Base-by-base conservation (phyloP, 2,797 vertebrate genomes). In the Pygocentrus nattereri region DNA sequence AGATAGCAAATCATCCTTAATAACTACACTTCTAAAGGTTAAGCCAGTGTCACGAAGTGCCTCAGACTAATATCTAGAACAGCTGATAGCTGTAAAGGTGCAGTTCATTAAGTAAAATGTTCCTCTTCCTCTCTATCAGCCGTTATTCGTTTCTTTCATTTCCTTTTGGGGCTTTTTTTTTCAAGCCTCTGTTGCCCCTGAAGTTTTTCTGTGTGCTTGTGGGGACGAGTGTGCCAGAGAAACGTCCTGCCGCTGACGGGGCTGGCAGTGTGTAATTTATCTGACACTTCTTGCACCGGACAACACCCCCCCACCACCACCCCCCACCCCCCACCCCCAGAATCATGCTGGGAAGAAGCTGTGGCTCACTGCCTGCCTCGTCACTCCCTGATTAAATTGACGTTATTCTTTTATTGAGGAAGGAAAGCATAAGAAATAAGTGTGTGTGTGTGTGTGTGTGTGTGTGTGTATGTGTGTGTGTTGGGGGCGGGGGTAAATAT, bases 341-440 rank as follows among this genome's bases (percentile, higher is more conserved):
- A 1, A 30, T 34, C 70, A 69, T 78, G 74, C 56, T 61, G 52
- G 69, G 19, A 61, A 67, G 34, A 13, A 62, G 52, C 18, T 16
- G 49, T 82, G 68, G 80, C 62, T 59, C 50, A 25, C 25, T 47
- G 79, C 79, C 56, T 3, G 34, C 30, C 69, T 44, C 79, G 68
- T 82, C 76, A 49, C 31, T 49, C 50, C 79, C 62, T 81, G 74
- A 78, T 85, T 82, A 79, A 76, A 83, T 38, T 68, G 61, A 56
- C 77, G 81, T 80, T 80, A 62, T 76, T 80, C 58, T 78, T 67
- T 56, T 41, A 27, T 34, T 78, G 76, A 61, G 54, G 50, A 71
- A 69, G 65, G 52, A 74, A 12, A 7, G 18, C 19, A 6, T 5
- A 34, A 6, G 34, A 34, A 6, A 34, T 6, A n/a, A n/a, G n/a